phyloP scores from a whole-genome alignment of 1,140 invertebrate genomes.

The Drosophila kurseongensis region DNA sequence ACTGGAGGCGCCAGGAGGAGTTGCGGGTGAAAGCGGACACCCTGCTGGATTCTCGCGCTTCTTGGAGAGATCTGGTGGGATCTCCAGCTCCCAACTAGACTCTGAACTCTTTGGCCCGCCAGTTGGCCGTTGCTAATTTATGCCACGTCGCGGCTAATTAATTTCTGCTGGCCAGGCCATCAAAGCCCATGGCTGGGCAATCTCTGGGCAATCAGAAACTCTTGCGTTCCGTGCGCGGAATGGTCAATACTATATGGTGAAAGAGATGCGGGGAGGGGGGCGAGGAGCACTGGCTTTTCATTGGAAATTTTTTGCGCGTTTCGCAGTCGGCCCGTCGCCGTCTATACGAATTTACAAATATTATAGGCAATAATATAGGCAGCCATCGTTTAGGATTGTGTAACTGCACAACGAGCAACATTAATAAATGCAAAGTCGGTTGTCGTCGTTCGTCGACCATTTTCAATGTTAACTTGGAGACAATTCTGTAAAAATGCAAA shows the following conservation, averaged over 20 bases:
- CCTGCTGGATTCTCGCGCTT: not conserved
- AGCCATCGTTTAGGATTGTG: slow-evolving; percentile 69
- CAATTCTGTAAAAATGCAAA: slow-evolving; percentile 55
- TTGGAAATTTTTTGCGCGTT: slow-evolving; percentile 73
- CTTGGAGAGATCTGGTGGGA: not conserved
- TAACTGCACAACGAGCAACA: slow-evolving; percentile 58
- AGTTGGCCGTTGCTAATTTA: slow-evolving; percentile 62
- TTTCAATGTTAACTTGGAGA: slow-evolving; percentile 74
- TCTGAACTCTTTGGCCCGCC: slow-evolving; percentile 1
- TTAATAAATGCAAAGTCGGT: slow-evolving; percentile 69
- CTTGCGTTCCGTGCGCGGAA: slow-evolving; percentile 60
- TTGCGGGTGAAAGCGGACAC: slow-evolving; percentile 9
- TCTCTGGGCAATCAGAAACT: slow-evolving; percentile 58
- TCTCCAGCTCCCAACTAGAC: not conserved
- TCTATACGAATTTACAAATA: slow-evolving; percentile 26
- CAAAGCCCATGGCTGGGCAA: slow-evolving; percentile 33
- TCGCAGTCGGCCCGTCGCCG: slow-evolving; percentile 37
- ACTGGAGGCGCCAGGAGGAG: not conserved
- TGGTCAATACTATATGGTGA: slow-evolving; percentile 37
- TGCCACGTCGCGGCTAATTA: slow-evolving; percentile 76
- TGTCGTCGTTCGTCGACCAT: slow-evolving; percentile 46
- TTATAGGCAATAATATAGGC: slow-evolving; percentile 21
- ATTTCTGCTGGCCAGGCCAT: slow-evolving; percentile 67
- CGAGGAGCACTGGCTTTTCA: slow-evolving; percentile 46
- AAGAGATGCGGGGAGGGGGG: not conserved